These are phyloP conservation scores for Cygnus buccinator DNA, from an alignment of 2,113 vertebrate species.

Conservation along the genomic window DNA sequence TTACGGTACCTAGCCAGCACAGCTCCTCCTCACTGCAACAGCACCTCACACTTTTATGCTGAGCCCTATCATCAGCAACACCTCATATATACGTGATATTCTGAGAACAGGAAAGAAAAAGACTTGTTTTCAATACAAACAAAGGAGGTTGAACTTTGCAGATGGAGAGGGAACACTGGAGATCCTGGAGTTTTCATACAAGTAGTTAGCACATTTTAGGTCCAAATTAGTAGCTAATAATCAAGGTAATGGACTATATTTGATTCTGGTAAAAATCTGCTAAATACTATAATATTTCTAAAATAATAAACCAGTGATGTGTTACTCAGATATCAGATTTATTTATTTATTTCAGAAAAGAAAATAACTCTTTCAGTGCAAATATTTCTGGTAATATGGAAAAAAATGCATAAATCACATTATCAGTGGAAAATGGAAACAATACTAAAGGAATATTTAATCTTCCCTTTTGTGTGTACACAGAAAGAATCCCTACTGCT, in stretches of 20 bases:
- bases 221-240: background rate
- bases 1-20: background rate
- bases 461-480: background rate
- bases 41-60: background rate
- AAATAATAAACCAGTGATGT: background rate
- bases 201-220: background rate
- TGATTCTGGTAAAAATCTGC: background rate
- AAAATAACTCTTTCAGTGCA: background rate
- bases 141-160: background rate
- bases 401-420: background rate
- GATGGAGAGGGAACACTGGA: background rate
- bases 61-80: background rate
- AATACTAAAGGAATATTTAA: background rate
- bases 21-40: background rate
- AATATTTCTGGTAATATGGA: background rate
- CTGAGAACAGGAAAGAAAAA: background rate
- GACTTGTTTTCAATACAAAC: background rate
- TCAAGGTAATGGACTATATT: background rate
- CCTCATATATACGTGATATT: background rate
- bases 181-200: background rate
- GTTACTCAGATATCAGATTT: background rate
- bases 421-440: background rate
- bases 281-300: background rate
- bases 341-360: background rate
- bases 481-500: background rate